phyloP scores from a whole-genome alignment of 2,888 invertebrate species.

The Orchesella flavescens region DNA sequence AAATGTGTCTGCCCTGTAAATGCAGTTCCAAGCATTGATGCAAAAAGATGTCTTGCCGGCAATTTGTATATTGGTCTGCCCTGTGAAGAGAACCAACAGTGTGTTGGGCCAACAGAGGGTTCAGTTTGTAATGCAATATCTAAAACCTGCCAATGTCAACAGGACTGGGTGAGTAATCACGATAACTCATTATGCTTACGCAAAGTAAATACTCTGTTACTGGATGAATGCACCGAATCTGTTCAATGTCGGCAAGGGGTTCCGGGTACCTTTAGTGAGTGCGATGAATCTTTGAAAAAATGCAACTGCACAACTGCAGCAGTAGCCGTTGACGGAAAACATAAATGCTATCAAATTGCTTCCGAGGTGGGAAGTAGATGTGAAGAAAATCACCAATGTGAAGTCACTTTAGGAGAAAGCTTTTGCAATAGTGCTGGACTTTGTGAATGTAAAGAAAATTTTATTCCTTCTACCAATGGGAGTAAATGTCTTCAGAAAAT shows the following conservation, averaged over 20 bases:
- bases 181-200: background rate
- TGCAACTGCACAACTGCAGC: background rate
- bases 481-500: background rate
- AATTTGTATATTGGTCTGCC: background rate
- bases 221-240: background rate
- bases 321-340: background rate
- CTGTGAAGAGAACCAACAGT: constrained; percentile 7
- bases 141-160: background rate
- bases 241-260: constrained; percentile 1
- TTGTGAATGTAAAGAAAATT: background rate
- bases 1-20: background rate
- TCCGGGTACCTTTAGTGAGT: background rate
- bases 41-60: background rate
- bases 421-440: too few species aligned
- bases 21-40: background rate
- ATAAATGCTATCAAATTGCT: background rate
- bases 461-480: background rate
- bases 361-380: constrained; percentile 21
- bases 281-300: background rate
- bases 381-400: constrained; percentile 24
- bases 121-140: background rate
- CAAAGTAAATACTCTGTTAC: background rate
- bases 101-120: background rate
- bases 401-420: constrained; percentile 1
- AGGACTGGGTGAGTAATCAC: background rate